phyloP scores from a whole-genome alignment of 2,888 invertebrate species.

The Trimorus sp. region DNA sequence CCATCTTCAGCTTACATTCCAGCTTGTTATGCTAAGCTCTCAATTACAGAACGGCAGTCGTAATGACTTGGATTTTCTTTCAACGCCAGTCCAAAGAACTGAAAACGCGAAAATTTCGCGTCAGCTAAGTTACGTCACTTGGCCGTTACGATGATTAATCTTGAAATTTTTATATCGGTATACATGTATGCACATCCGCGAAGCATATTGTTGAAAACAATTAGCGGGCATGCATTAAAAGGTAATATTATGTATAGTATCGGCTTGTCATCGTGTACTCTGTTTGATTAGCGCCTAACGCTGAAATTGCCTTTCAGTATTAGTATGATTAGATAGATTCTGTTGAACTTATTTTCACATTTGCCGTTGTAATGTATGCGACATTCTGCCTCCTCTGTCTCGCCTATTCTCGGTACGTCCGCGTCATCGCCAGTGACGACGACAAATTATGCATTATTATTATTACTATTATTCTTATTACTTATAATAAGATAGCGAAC shows the following conservation, averaged over 20 bases:
- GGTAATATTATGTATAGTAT: slow-evolving; percentile 59
- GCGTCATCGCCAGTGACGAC: slow-evolving; percentile 63
- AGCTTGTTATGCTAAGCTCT: no score
- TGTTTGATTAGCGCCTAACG: slow-evolving; percentile 61
- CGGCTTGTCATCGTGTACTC: slow-evolving; percentile 65
- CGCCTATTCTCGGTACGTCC: slow-evolving; percentile 61
- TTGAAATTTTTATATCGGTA: slow-evolving; percentile 43
- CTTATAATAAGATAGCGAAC: slow-evolving; percentile 66
- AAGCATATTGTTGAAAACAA: slow-evolving; percentile 61
- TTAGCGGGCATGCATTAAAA: slow-evolving; percentile 56
- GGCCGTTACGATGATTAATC: slow-evolving; percentile 49
- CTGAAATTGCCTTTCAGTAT: slow-evolving; percentile 64
- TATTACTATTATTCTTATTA: slow-evolving; percentile 67
- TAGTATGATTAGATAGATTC: slow-evolving; percentile 66
- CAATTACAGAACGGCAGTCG: no score
- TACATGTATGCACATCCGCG: neutral
- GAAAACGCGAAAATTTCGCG: neutral
- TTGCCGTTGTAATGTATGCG: slow-evolving; percentile 59
- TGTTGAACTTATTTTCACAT: slow-evolving; percentile 65
- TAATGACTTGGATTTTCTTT: no score
- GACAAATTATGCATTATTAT: slow-evolving; percentile 67
- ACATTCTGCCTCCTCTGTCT: slow-evolving; percentile 53
- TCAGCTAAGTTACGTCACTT: slow-evolving; percentile 14
- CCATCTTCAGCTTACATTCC: no score
- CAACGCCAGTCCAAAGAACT: no score